A percentile compares a stretch with the other conserved stretches of the same genome.
Evolutionary conservation across 2,888 invertebrate species (phyloP).

Genomic region (Coleophora deauratella): DNA sequence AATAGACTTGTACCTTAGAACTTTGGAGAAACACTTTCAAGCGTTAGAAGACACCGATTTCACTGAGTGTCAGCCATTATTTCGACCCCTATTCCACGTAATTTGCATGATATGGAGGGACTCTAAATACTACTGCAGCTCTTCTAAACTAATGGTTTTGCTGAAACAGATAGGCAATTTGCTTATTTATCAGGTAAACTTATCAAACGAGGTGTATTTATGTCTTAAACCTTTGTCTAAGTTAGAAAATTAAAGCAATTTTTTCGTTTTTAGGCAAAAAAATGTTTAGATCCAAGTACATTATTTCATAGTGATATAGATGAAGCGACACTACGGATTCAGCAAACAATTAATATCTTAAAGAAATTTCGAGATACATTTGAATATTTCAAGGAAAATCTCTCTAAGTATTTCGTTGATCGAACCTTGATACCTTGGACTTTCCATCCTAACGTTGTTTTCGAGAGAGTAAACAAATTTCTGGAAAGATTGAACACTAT

Average conservation of each 20-base stretch:
- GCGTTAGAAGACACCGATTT: constrained; percentile 89
- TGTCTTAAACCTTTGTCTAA: too few species aligned
- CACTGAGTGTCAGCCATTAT: constrained; percentile 83
- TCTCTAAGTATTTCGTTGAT: constrained; percentile 79
- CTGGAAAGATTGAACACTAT: constrained; percentile 84
- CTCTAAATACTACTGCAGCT: constrained; percentile 91
- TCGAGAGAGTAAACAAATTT: constrained; percentile 85
- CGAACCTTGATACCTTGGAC: constrained; percentile 79
- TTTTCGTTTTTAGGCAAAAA: constrained; percentile 87
- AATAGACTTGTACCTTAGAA: constrained; percentile 89
- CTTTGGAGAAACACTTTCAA: constrained; percentile 86
- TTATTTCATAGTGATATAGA: constrained; percentile 96
- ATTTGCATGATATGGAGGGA: constrained; percentile 94
- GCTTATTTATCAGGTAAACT: constrained; percentile 85
- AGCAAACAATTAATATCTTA: constrained; percentile 77
- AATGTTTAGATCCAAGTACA: constrained; percentile 91
- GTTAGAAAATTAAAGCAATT: too few species aligned
- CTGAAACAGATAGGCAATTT: constrained; percentile 93
- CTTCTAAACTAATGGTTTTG: constrained; percentile 90
- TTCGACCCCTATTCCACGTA: constrained; percentile 88
- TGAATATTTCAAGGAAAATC: constrained; percentile 80
- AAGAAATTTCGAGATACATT: constrained; percentile 79
- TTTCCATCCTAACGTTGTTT: constrained; percentile 87
- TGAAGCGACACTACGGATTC: constrained; percentile 90
- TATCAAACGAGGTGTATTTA: too few species aligned